Percentiles rank a stretch among this genome's conserved stretches.
Conservation (phyloP, 2,797 vertebrate species). For the Microctenopoma stevenorrisi region DNA sequence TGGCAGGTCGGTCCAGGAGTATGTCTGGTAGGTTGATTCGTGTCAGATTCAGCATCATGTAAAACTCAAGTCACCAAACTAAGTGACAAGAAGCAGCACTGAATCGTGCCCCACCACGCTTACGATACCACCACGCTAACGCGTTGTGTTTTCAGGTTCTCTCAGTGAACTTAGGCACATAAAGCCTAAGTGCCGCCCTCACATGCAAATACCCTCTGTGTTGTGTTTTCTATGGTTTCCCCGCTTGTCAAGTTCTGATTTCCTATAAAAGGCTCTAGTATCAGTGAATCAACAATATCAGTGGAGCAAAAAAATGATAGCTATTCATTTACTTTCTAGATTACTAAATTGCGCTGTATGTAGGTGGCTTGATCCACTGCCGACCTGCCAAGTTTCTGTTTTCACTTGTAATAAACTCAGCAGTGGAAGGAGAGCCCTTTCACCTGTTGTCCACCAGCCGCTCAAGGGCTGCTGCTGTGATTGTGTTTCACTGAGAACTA, state of each 20-base stretch:
- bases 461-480: slow-evolving; percentile 58
- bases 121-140: slow-evolving; percentile 33
- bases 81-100: not conserved
- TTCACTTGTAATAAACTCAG: slow-evolving; percentile 77
- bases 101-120: slow-evolving; percentile 7
- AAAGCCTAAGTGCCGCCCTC: slow-evolving; percentile 62
- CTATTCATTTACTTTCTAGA: slow-evolving; percentile 41
- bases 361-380: slow-evolving; percentile 51
- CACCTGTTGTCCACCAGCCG: slow-evolving; percentile 69
- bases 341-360: slow-evolving; percentile 46
- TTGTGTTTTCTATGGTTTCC: slow-evolving; percentile 81
- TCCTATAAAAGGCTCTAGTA: slow-evolving; percentile 82
- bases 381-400: slow-evolving; percentile 74
- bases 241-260: slow-evolving; percentile 77
- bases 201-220: slow-evolving; percentile 76
- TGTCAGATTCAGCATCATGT: not conserved
- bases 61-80: not conserved
- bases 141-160: slow-evolving; percentile 55
- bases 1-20: slow-evolving; percentile 40
- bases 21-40: slow-evolving; percentile 21
- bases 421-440: slow-evolving; percentile 68
- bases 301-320: slow-evolving; percentile 52
- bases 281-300: slow-evolving; percentile 77
- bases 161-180: slow-evolving; percentile 44
- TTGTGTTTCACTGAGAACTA: slow-evolving; percentile 61